Conservation (phyloP, 2,113 vertebrate genomes). For the Oxyura jamaicensis region DNA sequence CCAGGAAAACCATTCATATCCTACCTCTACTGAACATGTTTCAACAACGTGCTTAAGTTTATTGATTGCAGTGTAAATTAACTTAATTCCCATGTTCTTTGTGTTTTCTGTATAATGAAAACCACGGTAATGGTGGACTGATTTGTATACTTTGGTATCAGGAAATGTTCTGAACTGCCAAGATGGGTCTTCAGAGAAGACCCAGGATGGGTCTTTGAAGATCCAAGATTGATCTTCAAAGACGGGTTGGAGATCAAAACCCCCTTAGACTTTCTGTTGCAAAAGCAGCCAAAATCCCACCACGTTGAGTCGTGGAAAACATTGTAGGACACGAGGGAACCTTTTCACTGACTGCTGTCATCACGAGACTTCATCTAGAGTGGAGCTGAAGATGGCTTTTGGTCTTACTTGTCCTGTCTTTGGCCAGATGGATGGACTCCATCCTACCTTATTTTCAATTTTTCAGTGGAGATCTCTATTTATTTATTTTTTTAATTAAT, state of each 20-base stretch:
- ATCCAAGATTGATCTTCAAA: not conserved
- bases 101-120: not conserved
- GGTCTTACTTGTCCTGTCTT: not conserved
- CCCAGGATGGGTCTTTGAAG: too few species aligned
- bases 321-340: not conserved
- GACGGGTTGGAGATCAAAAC: not conserved
- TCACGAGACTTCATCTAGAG: not conserved
- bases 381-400: not conserved
- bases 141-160: not conserved
- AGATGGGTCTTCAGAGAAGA: too few species aligned
- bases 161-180: not conserved
- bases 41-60: not conserved
- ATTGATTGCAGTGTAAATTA: not conserved
- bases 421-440: not conserved
- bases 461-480: not conserved
- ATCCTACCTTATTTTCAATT: accelerated
- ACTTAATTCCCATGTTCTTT: not conserved
- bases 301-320: not conserved
- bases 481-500: not conserved
- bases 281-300: not conserved
- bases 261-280: not conserved
- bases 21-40: too few species aligned
- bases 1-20: not conserved
- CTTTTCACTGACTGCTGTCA: not conserved
- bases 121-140: not conserved